Base-by-base conservation (phyloP, 2,797 vertebrate genomes). In the Microctenopoma stevenorrisi region DNA sequence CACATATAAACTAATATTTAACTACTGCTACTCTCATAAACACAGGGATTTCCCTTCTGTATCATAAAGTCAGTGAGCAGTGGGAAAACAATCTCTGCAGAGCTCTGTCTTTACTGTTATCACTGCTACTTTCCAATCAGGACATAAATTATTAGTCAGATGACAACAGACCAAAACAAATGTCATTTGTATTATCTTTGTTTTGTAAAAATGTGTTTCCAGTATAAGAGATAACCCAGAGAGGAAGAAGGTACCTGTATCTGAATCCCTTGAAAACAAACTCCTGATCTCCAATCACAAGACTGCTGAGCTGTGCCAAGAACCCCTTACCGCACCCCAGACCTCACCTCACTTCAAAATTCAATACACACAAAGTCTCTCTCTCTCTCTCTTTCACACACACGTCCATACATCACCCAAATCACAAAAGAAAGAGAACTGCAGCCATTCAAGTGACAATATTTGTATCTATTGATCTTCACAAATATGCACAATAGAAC, bases 251-350 rank as follows among this genome's bases (percentile, higher is more conserved):
- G 53, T 72, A 76, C 78, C 73, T 42, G 64, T 52, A 67, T 50
- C 61, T 61, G 5, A 81, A 61, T 76, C 66, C 57, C 53, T 49
- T 64, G 73, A 83, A 83, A 89, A 82, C 59, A 83, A 86, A 76
- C 79, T 61, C 64, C 84, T 88, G 88, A 86, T 85, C 72, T 77
- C 55, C 61, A 52, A 77, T 94, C 93, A 94, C 90, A 93, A 94
- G 93, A 93, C 91, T 54, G 46, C 50, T 5, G 28, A 75, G 69
- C 86, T 49, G 61, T 74, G 85, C 92, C 91, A 92, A 85, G 81
- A 88, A 71, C 77, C 81, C 81, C 68, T 54, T 55, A 18, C 30
- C 4, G 35, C 72, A 63, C 79, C 68, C 67, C 33, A 35, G 7
- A 35, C 33, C 33, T 35, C 72, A 72, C 76, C 58, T 61, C 68